phyloP scores from a whole-genome alignment of 2,797 vertebrate species.

The Enteromius fasciolatus region DNA sequence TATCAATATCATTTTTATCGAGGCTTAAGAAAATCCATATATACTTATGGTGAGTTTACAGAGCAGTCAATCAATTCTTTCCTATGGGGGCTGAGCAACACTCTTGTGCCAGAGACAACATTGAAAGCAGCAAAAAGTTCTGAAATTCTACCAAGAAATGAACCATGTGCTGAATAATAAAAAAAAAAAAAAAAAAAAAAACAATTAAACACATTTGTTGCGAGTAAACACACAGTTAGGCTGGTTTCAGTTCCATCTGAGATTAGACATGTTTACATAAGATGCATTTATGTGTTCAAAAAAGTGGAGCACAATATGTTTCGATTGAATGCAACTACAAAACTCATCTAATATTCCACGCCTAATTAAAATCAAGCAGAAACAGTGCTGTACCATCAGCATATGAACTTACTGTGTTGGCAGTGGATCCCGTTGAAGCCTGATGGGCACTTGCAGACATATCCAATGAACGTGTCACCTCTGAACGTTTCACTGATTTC shows the following conservation, averaged over 20 bases:
- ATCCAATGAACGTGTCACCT: slow-evolving; percentile 96
- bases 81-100: no score
- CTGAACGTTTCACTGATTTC: slow-evolving; percentile 95
- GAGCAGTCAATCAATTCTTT: not conserved
- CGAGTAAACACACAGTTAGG: not conserved
- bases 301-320: not conserved
- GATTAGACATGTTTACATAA: not conserved
- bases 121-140: not conserved
- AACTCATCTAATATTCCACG: not conserved
- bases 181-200: not conserved
- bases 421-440: slow-evolving; percentile 97
- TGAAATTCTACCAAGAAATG: not conserved
- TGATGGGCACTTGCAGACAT: slow-evolving; percentile 90
- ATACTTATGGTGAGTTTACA: not conserved
- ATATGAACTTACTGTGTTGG: slow-evolving; percentile 91
- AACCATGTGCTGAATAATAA: not conserved
- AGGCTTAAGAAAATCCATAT: not conserved
- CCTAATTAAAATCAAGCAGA: not conserved
- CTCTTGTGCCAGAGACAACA: no score
- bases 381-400: not conserved
- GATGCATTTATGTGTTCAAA: not conserved
- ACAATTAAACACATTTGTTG: not conserved
- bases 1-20: not conserved
- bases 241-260: not conserved
- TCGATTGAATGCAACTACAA: not conserved